phyloP scores from a whole-genome alignment of 2,888 invertebrate species.

The Megamerina dolium region DNA sequence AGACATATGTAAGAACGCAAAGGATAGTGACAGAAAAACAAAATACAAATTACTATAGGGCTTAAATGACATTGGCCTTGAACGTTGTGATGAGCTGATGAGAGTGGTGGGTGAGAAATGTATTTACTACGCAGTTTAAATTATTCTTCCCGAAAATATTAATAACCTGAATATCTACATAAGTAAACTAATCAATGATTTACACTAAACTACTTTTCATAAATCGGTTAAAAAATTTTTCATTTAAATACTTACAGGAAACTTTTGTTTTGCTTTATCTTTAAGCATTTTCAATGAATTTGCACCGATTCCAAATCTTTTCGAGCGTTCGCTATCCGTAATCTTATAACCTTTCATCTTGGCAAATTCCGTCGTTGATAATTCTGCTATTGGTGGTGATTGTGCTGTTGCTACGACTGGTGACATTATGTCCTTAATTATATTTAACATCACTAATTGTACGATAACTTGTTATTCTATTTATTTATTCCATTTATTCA shows the following conservation, averaged over 20 bases:
- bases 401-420: too few relatives aligned
- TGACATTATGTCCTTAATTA: slow-evolving; percentile 21
- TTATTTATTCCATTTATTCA: too few relatives aligned
- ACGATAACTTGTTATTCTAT: too few relatives aligned
- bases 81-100: slow-evolving; percentile 11
- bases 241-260: slow-evolving; percentile 46
- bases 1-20: too few relatives aligned
- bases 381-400: slow-evolving; percentile 1
- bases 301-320: slow-evolving; percentile 47
- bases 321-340: slow-evolving; percentile 42
- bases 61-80: slow-evolving; percentile 36
- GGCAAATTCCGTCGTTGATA: slow-evolving; percentile 2
- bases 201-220: too few relatives aligned
- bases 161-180: neutral
- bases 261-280: slow-evolving; percentile 42
- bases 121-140: slow-evolving; percentile 23
- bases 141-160: neutral
- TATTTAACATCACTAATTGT: slow-evolving; percentile 26
- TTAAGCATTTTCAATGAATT: slow-evolving; percentile 42
- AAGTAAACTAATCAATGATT: too few relatives aligned
- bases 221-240: too few relatives aligned
- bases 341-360: slow-evolving; percentile 49
- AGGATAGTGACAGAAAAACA: too few relatives aligned
- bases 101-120: neutral
- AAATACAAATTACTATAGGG: too few relatives aligned